Evolutionary conservation across 2,797 vertebrate genomes (phyloP).

Genomic region (Helicolenus hilgendorfi): DNA sequence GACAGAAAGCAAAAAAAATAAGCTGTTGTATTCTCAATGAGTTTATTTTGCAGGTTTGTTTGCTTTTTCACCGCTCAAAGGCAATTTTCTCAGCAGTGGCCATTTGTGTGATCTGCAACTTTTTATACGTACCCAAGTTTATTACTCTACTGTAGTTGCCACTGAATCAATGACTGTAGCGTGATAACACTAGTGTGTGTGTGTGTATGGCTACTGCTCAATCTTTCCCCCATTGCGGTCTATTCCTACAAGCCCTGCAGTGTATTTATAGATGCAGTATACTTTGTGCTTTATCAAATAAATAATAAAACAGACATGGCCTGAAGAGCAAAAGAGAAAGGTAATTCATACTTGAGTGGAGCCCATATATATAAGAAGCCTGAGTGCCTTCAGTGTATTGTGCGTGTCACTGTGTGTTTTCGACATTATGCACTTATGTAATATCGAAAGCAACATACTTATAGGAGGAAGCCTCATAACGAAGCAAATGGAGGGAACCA

Average conservation of each 20-base stretch:
- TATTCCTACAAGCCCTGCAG: slow-evolving; percentile 63
- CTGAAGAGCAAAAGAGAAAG: slow-evolving; percentile 78
- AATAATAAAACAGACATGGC: slow-evolving; percentile 87
- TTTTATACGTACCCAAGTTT: slow-evolving; percentile 12
- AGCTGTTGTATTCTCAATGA: slow-evolving; percentile 15
- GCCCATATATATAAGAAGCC: slow-evolving; percentile 77
- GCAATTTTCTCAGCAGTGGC: not conserved
- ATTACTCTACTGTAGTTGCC: slow-evolving; percentile 22
- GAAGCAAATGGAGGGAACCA: slow-evolving; percentile 41
- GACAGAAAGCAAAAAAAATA: slow-evolving; percentile 12
- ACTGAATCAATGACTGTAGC: slow-evolving; percentile 44
- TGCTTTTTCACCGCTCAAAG: slow-evolving; percentile 1
- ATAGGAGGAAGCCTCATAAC: slow-evolving; percentile 34
- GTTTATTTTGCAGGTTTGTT: slow-evolving; percentile 8
- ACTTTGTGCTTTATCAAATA: slow-evolving; percentile 84
- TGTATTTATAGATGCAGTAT: slow-evolving; percentile 85
- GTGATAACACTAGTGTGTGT: slow-evolving; percentile 48
- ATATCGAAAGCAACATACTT: slow-evolving; percentile 59
- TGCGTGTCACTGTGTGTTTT: slow-evolving; percentile 68
- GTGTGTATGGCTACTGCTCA: slow-evolving; percentile 23
- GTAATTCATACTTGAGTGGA: slow-evolving; percentile 83
- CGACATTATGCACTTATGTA: slow-evolving; percentile 72
- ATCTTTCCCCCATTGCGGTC: slow-evolving; percentile 33
- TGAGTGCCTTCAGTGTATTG: slow-evolving; percentile 71
- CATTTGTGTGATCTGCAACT: slow-evolving; percentile 14